Evolutionary conservation across 2,113 vertebrate species (phyloP), one percentile per base, ranked within the genome.

Genomic region (Tenebrosternarchus preto): DNA sequence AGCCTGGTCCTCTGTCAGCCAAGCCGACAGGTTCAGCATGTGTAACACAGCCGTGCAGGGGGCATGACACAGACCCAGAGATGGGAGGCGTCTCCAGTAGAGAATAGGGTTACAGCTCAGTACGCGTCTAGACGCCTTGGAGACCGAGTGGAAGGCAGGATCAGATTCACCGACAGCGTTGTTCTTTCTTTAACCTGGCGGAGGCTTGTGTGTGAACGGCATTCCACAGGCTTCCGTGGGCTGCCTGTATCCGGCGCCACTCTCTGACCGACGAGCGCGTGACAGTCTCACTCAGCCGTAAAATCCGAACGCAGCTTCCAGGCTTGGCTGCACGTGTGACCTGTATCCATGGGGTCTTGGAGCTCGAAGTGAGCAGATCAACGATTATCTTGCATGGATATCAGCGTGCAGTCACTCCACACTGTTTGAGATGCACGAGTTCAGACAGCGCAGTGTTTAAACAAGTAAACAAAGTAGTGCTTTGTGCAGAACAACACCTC

Each of bases 191-290:
- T 17, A 36, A 55, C 29, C 22, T 17, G 27, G 59, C 57, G 57
- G 24, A 56, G 31, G 61, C 74, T 75, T 63, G 56, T 50, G 50
- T 66, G 53, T 20, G 19, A 70, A 33, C 22, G 46, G 17, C 67
- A 29, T 67, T 29, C 55, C 73, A 59, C 5, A 73, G 84, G 78
- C 82, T 74, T 86, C 79, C 84, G 84, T 84, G 78, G 79, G 80
- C 29, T 9, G 43, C 43, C 8, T 11, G 73, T 43, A 60, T 24
- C n/a, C 80, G 27, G 63, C 61, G 69, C 74, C 71, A 22, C 8
- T 3, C 8, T 3, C 64, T 46, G 24, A 27, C 22, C 31, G 43
- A 66, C 19, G 63, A 11, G 8, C 29, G 4, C 53, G n/a, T 50
- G 29, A 61, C 12, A 2, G 29, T 22, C 60, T 24, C 46, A 16